Base-by-base conservation (phyloP, 2,797 vertebrate species). In the Notamacropus eugenii region DNA sequence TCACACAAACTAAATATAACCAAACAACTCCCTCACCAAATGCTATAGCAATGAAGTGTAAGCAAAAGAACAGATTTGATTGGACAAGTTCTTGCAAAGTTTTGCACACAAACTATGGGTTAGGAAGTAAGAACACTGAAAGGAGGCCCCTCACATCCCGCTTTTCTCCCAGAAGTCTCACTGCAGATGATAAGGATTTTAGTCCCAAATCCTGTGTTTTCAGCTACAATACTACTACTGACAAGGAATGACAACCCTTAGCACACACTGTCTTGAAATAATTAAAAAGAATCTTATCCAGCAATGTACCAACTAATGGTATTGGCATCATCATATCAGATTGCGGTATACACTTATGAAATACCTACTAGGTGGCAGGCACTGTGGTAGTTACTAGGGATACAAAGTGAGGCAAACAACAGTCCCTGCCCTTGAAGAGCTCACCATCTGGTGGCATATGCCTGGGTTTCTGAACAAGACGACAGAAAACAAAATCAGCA, bases 1-100 rank as follows among this genome's bases (percentile, higher is more conserved):
- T 91, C 92, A 96, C n/a, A 92, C 74, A 90, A 1, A 27, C 92
- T 96, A 40, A 24, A 90, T 93, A 62, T 93, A 55, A 95, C 24
- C 93, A 62, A 57, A 87, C 56, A 91, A 27, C 14, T 55, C 46
- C 40, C 13, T 40, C 50, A 59, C 34, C 95, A 96, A 93, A 62
- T 54, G 91, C 50, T 55, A 55, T 28, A 62, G 22, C 67, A 95
- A 57, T 31, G 22, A 95, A 31, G 56, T 10, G 55, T 3, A 62
- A 95, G 55, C 29, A 27, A 91, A 91, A 59, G 27, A 93, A 58
- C 1, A 58, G 22, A 93, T 74, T 40, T 74, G 19, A 40, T 19
- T 27, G 2, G 74, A 2, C 16, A 3, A 90, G 46, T 90, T 91
- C 54, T 52, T 13, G 59, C 92, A 55, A 55, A 92, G 82, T n/a